These are phyloP conservation scores for Alviniconcha strummeri DNA, from an alignment of 2,888 invertebrate genomes.

Conservation along the genomic window DNA sequence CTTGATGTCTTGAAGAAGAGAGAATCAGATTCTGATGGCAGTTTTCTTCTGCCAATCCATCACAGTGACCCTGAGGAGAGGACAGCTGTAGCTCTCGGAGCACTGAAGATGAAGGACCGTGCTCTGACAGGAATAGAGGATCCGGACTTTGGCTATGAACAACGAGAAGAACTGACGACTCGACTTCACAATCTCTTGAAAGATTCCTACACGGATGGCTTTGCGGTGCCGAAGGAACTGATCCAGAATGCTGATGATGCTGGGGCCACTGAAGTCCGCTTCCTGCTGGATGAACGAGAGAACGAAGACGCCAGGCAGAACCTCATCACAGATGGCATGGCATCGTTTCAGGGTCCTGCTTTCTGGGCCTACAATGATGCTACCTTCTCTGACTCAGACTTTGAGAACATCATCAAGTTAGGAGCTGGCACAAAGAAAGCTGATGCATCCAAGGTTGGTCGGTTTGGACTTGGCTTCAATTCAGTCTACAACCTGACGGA, in stretches of 20 bases:
- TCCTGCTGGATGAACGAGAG: slow-evolving; percentile 62
- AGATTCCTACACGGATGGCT: slow-evolving; percentile 62
- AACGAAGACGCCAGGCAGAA: slow-evolving; percentile 47
- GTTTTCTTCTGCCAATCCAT: no score
- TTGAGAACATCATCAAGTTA: slow-evolving; percentile 58
- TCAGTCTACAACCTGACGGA: slow-evolving; percentile 70
- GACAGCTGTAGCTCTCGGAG: slow-evolving; percentile 41
- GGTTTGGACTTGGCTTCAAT: slow-evolving; percentile 69
- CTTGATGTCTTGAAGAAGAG: no score
- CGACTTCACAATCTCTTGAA: slow-evolving; percentile 55
- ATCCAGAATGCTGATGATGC: slow-evolving; percentile 69
- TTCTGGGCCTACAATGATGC: slow-evolving; percentile 65
- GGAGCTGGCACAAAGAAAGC: slow-evolving; percentile 62
- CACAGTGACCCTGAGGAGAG: no score
- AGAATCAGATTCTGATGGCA: no score
- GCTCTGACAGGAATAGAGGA: slow-evolving; percentile 46
- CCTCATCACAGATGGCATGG: slow-evolving; percentile 57
- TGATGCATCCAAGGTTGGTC: slow-evolving; percentile 59
- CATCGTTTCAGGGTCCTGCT: slow-evolving; percentile 62
- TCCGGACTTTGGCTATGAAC: slow-evolving; percentile 53
- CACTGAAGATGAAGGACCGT: slow-evolving; percentile 12
- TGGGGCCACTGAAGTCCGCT: slow-evolving; percentile 58
- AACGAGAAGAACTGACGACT: slow-evolving; percentile 59
- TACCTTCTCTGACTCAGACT: slow-evolving; percentile 57
- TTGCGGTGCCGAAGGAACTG: slow-evolving; percentile 64